phyloP scores from a whole-genome alignment of 2,888 invertebrate species.

The Aplocera efformata region DNA sequence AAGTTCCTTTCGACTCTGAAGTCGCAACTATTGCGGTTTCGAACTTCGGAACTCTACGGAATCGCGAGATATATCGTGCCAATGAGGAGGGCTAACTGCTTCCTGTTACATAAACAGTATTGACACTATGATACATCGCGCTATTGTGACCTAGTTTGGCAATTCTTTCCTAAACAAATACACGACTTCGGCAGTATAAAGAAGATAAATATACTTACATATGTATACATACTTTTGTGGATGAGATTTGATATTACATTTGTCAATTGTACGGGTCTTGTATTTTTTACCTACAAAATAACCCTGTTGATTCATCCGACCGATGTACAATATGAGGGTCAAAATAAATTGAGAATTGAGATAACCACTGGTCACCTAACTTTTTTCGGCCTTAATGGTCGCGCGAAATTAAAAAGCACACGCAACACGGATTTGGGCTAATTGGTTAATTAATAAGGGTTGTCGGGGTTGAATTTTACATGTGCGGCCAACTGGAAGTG shows the following conservation, averaged over 20 bases:
- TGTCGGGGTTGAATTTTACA: slow-evolving; percentile 55
- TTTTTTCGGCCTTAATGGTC: slow-evolving; percentile 54
- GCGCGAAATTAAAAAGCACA: slow-evolving; percentile 65
- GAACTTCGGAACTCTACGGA: slow-evolving; percentile 28
- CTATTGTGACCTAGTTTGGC: slow-evolving; percentile 21
- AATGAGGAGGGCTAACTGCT: slow-evolving; percentile 28
- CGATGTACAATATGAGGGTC: slow-evolving; percentile 37
- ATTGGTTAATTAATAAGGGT: slow-evolving; percentile 77
- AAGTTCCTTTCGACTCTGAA: slow-evolving; percentile 29
- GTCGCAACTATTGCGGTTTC: slow-evolving; percentile 32
- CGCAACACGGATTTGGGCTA: slow-evolving; percentile 62
- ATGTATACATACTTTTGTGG: no score
- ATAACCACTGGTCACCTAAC: slow-evolving; percentile 45
- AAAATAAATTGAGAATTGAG: slow-evolving; percentile 48
- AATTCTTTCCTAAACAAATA: slow-evolving; percentile 18
- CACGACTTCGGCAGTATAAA: slow-evolving; percentile 8
- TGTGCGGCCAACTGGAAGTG: slow-evolving; percentile 56
- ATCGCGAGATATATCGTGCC: slow-evolving; percentile 30
- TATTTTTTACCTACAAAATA: slow-evolving; percentile 9
- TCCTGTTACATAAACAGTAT: slow-evolving; percentile 24
- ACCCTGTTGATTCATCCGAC: slow-evolving; percentile 43
- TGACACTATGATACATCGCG: slow-evolving; percentile 25
- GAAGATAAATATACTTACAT: no score
- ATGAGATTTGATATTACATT: no score
- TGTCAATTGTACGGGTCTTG: no score